These are phyloP conservation scores for Dromococcyx pavoninus DNA, from an alignment of 2,797 vertebrate species.

Conservation along the genomic window DNA sequence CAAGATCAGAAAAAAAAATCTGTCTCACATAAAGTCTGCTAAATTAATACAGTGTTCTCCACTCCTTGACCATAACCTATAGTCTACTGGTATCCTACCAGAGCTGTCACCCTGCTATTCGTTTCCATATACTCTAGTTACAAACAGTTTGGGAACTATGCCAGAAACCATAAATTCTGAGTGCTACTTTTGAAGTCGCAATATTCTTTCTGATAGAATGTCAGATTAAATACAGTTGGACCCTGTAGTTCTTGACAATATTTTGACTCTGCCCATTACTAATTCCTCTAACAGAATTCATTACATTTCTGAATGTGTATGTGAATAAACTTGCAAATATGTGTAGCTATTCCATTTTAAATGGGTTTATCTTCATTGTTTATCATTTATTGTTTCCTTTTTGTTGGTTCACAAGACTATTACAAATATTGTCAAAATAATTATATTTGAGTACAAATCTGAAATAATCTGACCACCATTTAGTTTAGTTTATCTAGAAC, in stretches of 20 bases:
- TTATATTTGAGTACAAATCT: neutral
- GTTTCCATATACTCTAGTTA: neutral
- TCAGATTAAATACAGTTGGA: neutral
- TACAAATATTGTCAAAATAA: neutral
- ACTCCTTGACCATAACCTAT: neutral
- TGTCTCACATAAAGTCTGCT: neutral
- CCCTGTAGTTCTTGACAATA: neutral
- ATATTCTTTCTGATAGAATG: neutral
- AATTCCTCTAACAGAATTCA: neutral
- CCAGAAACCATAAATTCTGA: neutral
- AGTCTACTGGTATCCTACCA: rapidly evolving
- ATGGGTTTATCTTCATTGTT: neutral
- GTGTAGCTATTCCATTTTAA: neutral
- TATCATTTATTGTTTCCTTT: neutral
- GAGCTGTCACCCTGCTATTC: neutral
- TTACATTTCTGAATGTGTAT: neutral
- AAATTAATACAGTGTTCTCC: neutral
- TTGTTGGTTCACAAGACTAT: neutral
- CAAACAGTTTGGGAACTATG: neutral
- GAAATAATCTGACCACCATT: neutral
- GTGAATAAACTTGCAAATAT: neutral
- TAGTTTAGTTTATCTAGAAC: neutral
- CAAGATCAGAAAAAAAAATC: neutral
- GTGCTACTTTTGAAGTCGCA: neutral
- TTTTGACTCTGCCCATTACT: neutral